Evolutionary conservation across 2,888 invertebrate species (phyloP).

Genomic region (Pseudococcus jackbeardsleyi): DNA sequence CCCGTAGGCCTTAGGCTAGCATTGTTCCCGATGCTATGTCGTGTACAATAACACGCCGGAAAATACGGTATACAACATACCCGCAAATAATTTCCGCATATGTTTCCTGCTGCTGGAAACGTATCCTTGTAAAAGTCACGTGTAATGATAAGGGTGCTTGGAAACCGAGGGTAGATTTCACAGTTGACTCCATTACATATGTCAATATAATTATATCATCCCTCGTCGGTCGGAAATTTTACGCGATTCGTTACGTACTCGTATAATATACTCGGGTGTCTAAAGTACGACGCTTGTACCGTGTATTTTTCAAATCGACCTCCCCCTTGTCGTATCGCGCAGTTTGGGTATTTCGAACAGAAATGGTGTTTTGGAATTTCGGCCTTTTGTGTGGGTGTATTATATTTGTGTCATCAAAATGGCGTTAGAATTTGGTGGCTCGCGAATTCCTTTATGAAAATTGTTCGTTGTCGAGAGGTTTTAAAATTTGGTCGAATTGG

Average conservation of each 20-base stretch:
- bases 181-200: slow-evolving; percentile 65
- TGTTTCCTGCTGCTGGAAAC: slow-evolving; percentile 64
- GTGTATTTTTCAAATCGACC: not conserved
- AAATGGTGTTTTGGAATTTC: slow-evolving; percentile 5
- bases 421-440: not conserved
- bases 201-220: slow-evolving; percentile 65
- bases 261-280: not conserved
- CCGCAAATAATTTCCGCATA: slow-evolving; percentile 65
- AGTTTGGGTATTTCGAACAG: not conserved
- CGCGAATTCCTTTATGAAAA: not conserved
- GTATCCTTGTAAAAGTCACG: slow-evolving; percentile 64
- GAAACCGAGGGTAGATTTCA: slow-evolving; percentile 56
- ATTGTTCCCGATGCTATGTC: not conserved
- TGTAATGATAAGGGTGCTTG: slow-evolving; percentile 64
- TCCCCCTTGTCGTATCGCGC: not conserved
- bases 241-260: slow-evolving; percentile 48
- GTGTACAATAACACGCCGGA: slow-evolving; percentile 54
- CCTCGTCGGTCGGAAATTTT: slow-evolving; percentile 52
- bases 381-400: not conserved
- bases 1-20: slow-evolving; percentile 37
- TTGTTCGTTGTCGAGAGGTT: not conserved
- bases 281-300: not conserved
- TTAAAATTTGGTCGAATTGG: not conserved
- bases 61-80: slow-evolving; percentile 50
- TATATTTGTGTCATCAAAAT: not conserved